These are phyloP conservation scores for Drosophila parthenogenetica DNA, from an alignment of 2,888 invertebrate genomes.

Conservation along the genomic window DNA sequence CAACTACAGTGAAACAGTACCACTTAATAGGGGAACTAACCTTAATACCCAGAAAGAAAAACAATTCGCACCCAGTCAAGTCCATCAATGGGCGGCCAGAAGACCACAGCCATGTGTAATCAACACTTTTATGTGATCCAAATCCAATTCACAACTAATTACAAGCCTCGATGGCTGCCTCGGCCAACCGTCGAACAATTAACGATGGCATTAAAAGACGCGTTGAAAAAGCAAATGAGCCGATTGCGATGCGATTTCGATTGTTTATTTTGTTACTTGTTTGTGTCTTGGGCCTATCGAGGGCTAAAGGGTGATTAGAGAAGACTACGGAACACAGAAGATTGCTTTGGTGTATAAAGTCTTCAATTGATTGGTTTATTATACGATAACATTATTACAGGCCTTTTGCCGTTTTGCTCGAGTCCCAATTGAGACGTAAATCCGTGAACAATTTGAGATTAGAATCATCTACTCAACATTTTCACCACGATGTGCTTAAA, in stretches of 20 bases:
- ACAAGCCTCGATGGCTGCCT: conserved; percentile 58
- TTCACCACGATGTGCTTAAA: not conserved
- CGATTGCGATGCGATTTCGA: conserved; percentile 55
- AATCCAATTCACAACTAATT: conserved; percentile 78
- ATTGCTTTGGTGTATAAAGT: not conserved
- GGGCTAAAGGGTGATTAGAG: not conserved
- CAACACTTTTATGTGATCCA: conserved; percentile 79
- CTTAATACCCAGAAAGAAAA: conserved; percentile 65
- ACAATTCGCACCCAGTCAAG: conserved; percentile 56
- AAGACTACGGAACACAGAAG: not conserved
- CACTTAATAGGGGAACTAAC: conserved; percentile 41
- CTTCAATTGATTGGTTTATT: conserved; percentile 40
- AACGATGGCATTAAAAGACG: conserved; percentile 58
- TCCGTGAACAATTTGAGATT: conserved; percentile 37
- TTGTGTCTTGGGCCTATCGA: too few species aligned
- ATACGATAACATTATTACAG: conserved; percentile 22
- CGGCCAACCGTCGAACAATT: conserved; percentile 49
- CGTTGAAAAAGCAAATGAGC: conserved; percentile 61
- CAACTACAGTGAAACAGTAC: not conserved
- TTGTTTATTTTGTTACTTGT: conserved; percentile 56
- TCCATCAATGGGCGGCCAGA: conserved; percentile 20
- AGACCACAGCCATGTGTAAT: conserved; percentile 55
- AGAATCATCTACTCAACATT: conserved; percentile 1
- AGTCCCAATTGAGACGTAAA: conserved; percentile 68
- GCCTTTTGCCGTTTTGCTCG: conserved; percentile 43